Evolutionary conservation across 2,888 invertebrate species (phyloP), one percentile per base, ranked within the genome.

Genomic region (Amblyjoppa proteus): DNA sequence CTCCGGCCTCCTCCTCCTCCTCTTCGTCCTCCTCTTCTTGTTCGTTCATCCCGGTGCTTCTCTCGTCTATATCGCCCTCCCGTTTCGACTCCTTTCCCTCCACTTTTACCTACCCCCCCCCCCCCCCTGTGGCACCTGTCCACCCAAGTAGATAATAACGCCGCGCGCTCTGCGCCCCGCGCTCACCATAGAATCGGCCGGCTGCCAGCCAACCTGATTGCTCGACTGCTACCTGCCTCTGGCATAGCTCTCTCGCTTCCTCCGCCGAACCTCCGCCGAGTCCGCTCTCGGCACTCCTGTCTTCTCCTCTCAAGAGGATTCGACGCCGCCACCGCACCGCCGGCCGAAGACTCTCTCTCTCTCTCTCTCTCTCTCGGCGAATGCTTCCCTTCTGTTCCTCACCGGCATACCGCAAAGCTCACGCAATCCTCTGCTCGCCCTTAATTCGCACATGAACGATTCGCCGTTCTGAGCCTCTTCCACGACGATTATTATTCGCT

Each of bases 71-170:
- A 51, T 70, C 71, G 20, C 20, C 79, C 41, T 25, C 82, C 80
- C 66, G 70, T 56, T 58, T 41, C 53, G 68, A 25, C 68, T 73
- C 53, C 68, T 61, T 34, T 58, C 61, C 61, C 64, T 79, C 76
- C 73, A 41, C 78, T 73, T 75, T 70, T 70, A n/a, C 53, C 49
- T 49, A 71, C 41, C 41, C 34, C 89, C 89, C 51, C 49, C 34
- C 64, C 34, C 41, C 41, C 89, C 89, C 85, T 83, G 88, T 90
- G 91, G 91, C 92, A 91, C 92, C 92, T 92, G 92, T 92, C 92
- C 91, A 92, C 92, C 92, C 90, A 89, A 89, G 90, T 90, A 89
- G 90, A 90, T 91, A 92, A 92, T 92, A 92, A 92, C 90, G 91
- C 91, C 89, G 90, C 91, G 88, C 82, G 75, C 79, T 77, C 20